Base-by-base conservation (phyloP, 1,140 invertebrate species). In the Procambarus virginalis region DNA sequence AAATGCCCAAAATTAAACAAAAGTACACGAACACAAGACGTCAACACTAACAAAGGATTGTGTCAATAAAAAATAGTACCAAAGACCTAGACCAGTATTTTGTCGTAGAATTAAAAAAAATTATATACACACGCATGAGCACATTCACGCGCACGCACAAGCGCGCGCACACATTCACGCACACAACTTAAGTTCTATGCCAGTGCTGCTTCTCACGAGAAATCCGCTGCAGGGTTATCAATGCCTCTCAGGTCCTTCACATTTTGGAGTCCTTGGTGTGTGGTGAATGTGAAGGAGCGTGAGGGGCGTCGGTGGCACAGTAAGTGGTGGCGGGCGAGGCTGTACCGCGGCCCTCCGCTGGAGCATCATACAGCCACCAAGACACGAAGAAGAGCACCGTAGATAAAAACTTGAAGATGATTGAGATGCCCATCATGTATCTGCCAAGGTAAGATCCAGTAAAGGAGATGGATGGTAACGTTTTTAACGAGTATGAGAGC, bases 401-500 rank as follows among this genome's bases (percentile, higher is more conserved):
- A 17, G 86, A 87, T 3, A 87, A 46, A 6, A 49, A 64, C 49
- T 87, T 87, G 77, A 70, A 77, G 49, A 87, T 79, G 4, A 87
- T 80, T 2, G 86, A 87, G 17, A 87, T 81, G 1, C 77, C 86
- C 86, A 87, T 87, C 86, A 87, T 87, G 20, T 87, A 87, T 22
- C 86, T 87, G 86, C 4, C 22, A 12, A 9, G 12, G 34, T 5
- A 48, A 82, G 4, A 6, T 48, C 9, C 49, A 20, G 46, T 12
- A 55, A 34, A 34, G 34, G 34, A 34, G 34, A 34, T 1, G 34
- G 34, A 34, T 34, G 34, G 34, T 34, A 34, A 34, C 34, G 34
- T 34, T 34, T 34, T 34, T 34, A 34, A 34, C 34, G 34, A 34
- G 34, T 34, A 34, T 34, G 34, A 34, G 34, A 34, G 34, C 34